Base-by-base conservation (phyloP, 23 tunicate genomes). In the Trididemnum miniatum region DNA sequence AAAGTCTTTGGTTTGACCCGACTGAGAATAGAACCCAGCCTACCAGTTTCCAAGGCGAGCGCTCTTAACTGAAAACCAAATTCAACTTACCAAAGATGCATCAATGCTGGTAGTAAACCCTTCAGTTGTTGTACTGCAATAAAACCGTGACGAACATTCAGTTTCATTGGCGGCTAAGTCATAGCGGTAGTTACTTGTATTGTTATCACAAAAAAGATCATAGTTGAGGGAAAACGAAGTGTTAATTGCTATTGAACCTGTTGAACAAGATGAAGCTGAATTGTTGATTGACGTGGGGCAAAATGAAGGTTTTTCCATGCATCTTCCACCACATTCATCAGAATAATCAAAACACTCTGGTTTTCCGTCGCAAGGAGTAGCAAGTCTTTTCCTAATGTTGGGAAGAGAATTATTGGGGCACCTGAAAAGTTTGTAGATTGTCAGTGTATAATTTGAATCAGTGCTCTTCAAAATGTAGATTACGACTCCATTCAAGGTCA, bases 301-400 rank as follows among this genome's bases (percentile, higher is more conserved):
- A 44, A 44, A 44, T 44, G 15, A 44, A 44, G 9, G 54, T 44
- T 44, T 15, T 12, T 62, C n/a, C 26, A 3, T 5, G 26, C 67
- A 62, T 4, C 29, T 62, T n/a, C 67, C 67, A 12, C 67, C 59
- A 57, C 95, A 89, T 79, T 89, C 95, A 73, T 89, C 95, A 23
- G 88, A 38, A 1, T 78, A 34, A 36, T 89, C 95, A 57, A 24
- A 54, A 35, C 95, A 89, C 65, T 89, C 95, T 33, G 72, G 83
- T 34, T 37, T 35, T 24, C 95, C 95, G 32, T 89, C 88, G 65
- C 95, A 89, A 1, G 35, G 22, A 23, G 76, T 30, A 18, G 95
- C 95, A 1, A 72, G 64, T 35, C 25, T 72, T 24, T 20, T 78
- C 3, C 71, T 34, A n/a, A 80, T 82, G 51, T 51, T 83, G 25